phyloP scores from a whole-genome alignment of 2,888 invertebrate species.

The Phanerotoma sp. region DNA sequence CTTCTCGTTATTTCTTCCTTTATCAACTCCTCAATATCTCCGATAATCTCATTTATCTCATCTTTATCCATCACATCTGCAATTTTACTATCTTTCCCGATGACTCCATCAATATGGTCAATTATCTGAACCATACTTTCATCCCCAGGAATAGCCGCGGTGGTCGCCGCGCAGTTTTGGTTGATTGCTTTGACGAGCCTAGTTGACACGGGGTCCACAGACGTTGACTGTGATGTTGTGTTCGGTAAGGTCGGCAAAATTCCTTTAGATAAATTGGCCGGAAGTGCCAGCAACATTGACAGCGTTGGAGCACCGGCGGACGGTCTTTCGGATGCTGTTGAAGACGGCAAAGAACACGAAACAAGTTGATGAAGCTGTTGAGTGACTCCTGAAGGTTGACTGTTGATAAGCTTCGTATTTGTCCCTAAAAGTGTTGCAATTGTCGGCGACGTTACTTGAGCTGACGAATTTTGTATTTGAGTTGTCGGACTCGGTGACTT shows the following conservation, averaged over 20 bases:
- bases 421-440: constrained; percentile 62
- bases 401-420: constrained; percentile 48
- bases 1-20: constrained; percentile 53
- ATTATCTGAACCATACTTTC: constrained; percentile 52
- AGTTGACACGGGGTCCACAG: constrained; percentile 17
- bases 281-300: constrained; percentile 67
- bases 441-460: constrained; percentile 58
- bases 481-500: constrained; percentile 67
- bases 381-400: constrained; percentile 48
- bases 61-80: constrained; percentile 53
- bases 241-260: constrained; percentile 40
- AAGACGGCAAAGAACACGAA: constrained; percentile 57
- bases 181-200: constrained; percentile 29
- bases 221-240: constrained; percentile 26
- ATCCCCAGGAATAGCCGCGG: too few species aligned
- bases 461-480: constrained; percentile 52
- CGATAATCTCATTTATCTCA: constrained; percentile 55
- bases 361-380: constrained; percentile 61
- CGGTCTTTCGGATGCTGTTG: constrained; percentile 59
- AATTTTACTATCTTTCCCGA: constrained; percentile 52
- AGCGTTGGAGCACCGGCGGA: constrained; percentile 74
- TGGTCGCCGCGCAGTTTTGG: too few species aligned
- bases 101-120: constrained; percentile 52
- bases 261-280: constrained; percentile 53
- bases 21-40: constrained; percentile 54